Percentiles rank a stretch among this genome's conserved stretches.
Conservation (phyloP, 1,140 invertebrate genomes). For the Heliconius congener region DNA sequence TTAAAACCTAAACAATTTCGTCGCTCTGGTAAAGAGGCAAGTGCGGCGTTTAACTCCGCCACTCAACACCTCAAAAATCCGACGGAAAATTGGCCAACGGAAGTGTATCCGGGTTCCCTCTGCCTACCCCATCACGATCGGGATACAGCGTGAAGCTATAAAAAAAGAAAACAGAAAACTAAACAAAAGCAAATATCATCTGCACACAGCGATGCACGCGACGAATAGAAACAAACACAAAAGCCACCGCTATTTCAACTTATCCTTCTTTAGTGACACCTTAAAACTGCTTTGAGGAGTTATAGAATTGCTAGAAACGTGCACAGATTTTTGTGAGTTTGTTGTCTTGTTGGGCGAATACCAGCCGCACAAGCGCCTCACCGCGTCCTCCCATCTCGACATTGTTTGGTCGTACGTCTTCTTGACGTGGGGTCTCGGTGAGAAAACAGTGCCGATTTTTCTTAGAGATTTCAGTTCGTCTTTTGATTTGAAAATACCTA, state of each 20-base stretch:
- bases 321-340: constrained; percentile 37
- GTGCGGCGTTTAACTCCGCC: too few relatives aligned
- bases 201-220: constrained; percentile 53
- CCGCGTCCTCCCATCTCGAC: constrained; percentile 85
- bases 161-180: background rate
- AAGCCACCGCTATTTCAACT: constrained; percentile 70
- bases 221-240: constrained; percentile 49
- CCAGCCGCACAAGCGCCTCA: constrained; percentile 86
- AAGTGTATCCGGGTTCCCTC: too few relatives aligned
- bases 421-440: constrained; percentile 79
- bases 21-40: too few relatives aligned
- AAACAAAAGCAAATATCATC: constrained; percentile 55
- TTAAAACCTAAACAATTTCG: too few relatives aligned
- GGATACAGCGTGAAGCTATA: too few relatives aligned
- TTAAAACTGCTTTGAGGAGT: constrained; percentile 57
- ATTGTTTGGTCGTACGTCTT: constrained; percentile 76
- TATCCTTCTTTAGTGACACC: constrained; percentile 43
- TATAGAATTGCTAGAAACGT: constrained; percentile 48
- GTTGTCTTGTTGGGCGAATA: constrained; percentile 63
- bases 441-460: constrained; percentile 84
- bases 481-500: constrained; percentile 88
- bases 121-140: too few relatives aligned
- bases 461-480: constrained; percentile 84
- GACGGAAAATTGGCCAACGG: too few relatives aligned
- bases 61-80: too few relatives aligned